Evolutionary conservation across 2,797 vertebrate species (phyloP).

Genomic region (Miichthys miiuy): DNA sequence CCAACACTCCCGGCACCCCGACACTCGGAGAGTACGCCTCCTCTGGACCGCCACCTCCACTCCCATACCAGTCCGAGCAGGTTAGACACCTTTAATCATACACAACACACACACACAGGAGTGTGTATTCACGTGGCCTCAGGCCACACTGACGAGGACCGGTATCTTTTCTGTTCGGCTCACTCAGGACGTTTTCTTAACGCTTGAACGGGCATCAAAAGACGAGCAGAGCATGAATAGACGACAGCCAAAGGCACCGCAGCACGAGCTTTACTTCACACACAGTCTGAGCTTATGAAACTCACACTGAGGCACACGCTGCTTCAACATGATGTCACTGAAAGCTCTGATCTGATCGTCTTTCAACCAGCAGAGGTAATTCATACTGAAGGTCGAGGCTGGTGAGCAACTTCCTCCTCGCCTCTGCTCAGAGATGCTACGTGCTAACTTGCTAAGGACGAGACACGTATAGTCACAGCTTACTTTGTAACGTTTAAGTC

Average conservation of each 20-base stretch:
- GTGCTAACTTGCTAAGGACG: too few species aligned
- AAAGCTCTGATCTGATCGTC: not conserved
- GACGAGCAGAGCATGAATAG: conserved; percentile 22
- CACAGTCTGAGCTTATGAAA: not conserved
- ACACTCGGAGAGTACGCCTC: conserved; percentile 85
- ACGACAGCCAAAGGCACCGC: not conserved
- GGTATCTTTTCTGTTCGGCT: not conserved
- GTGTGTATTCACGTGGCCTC: not conserved
- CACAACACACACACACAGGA: not conserved
- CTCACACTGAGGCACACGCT: not conserved
- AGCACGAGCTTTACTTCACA: not conserved
- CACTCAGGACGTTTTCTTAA: conserved; percentile 21
- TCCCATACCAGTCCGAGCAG: conserved; percentile 91
- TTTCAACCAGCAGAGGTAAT: not conserved
- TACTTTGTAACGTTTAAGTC: too few species aligned
- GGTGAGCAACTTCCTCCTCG: too few species aligned
- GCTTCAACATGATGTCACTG: not conserved
- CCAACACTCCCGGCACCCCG: conserved; percentile 84
- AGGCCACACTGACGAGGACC: conserved; percentile 7
- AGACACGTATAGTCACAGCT: too few species aligned
- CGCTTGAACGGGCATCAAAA: conserved; percentile 17
- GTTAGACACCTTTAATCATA: conserved; percentile 62
- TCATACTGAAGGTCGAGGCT: not conserved
- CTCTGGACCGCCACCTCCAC: conserved; percentile 81
- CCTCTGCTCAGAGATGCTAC: too few species aligned